Evolutionary conservation across 2,888 invertebrate genomes (phyloP).

Genomic region (Drosophila recens): DNA sequence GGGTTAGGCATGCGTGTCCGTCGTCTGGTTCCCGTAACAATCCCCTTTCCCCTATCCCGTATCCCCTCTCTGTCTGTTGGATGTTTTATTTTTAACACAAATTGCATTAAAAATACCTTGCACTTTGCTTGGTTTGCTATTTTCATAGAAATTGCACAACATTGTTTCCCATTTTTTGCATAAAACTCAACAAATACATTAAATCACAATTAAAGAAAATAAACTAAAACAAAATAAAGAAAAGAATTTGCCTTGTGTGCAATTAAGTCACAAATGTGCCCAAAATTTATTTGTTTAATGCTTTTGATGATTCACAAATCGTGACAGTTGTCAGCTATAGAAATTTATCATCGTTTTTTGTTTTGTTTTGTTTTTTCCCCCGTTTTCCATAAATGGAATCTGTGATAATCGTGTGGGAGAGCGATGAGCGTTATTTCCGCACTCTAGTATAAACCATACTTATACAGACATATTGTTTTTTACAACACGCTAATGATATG

Average conservation of each 20-base stretch:
- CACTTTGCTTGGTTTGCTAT: slow-evolving; percentile 68
- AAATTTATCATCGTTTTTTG: slow-evolving; percentile 47
- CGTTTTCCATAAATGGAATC: slow-evolving; percentile 41
- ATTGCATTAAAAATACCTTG: slow-evolving; percentile 63
- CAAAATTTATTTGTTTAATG: slow-evolving; percentile 38
- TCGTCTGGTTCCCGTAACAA: slow-evolving; percentile 32
- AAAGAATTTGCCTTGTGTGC: slow-evolving; percentile 42
- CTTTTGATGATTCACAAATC: slow-evolving; percentile 59
- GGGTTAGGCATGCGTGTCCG: slow-evolving; percentile 67
- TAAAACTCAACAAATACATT: slow-evolving; percentile 11
- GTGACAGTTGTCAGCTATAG: slow-evolving; percentile 40
- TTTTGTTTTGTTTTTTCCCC: slow-evolving; percentile 6
- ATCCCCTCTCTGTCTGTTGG: background rate
- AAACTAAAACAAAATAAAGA: slow-evolving; percentile 1
- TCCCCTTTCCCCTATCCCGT: background rate
- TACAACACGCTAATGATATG: slow-evolving; percentile 30
- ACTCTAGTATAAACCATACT: slow-evolving; percentile 11
- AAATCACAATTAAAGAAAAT: slow-evolving; percentile 15
- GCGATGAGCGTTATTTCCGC: slow-evolving; percentile 26
- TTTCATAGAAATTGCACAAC: slow-evolving; percentile 56
- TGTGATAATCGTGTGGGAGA: slow-evolving; percentile 38
- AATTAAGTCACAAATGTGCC: slow-evolving; percentile 54
- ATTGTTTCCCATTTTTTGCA: slow-evolving; percentile 26
- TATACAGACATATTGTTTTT: slow-evolving; percentile 27
- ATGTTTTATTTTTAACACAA: slow-evolving; percentile 63